A percentile compares a stretch with the other conserved stretches of the same genome.
phyloP scores from a whole-genome alignment of 2,113 vertebrate species.

The Actenoides hombroni region DNA sequence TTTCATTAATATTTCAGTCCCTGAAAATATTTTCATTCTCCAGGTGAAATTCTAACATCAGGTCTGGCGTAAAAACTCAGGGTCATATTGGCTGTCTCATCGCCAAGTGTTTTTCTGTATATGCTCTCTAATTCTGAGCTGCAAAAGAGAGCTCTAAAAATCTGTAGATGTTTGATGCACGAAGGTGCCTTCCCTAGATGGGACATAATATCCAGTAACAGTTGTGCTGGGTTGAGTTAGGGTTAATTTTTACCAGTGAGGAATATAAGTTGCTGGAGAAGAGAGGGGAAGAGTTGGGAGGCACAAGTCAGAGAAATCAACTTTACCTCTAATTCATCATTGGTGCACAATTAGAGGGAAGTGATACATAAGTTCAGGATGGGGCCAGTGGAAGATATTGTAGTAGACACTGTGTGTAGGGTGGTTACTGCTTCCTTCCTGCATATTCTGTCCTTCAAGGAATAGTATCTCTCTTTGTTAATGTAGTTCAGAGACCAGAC shows the following conservation, averaged over 20 bases:
- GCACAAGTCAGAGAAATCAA: neutral
- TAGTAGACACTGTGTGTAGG: neutral
- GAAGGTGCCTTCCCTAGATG: neutral
- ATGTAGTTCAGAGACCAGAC: neutral
- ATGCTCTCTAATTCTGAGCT: neutral
- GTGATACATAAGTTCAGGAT: neutral
- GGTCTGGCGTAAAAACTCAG: neutral
- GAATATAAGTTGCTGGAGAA: neutral
- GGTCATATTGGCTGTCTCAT: neutral
- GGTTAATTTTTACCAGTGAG: neutral
- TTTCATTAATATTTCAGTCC: conserved; percentile 5
- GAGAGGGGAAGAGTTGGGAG: neutral
- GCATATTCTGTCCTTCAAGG: neutral
- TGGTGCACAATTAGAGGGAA: rapidly evolving
- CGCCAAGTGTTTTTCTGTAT: neutral
- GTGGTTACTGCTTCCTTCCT: neutral
- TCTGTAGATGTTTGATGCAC: neutral
- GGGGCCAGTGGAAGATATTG: neutral
- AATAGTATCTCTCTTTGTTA: neutral
- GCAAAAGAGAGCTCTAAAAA: neutral
- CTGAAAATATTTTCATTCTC: neutral
- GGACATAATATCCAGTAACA: neutral
- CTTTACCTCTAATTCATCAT: neutral
- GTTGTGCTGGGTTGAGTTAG: neutral
- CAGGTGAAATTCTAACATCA: neutral